A percentile compares a stretch with the other conserved stretches of the same genome.
Evolutionary conservation across 2,888 invertebrate genomes (phyloP).

Genomic region (Chrysotoxum bicinctum): DNA sequence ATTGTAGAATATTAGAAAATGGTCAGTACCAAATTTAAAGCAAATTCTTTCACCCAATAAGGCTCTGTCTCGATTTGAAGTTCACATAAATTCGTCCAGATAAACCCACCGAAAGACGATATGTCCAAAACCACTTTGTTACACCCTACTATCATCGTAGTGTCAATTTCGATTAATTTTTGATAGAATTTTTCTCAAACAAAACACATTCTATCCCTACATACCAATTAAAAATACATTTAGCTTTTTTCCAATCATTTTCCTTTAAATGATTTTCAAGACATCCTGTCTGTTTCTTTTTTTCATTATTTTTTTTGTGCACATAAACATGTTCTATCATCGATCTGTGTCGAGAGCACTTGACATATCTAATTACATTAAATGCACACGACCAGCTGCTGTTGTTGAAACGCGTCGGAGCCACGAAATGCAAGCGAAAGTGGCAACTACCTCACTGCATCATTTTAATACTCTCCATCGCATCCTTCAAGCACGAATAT

Average conservation of each 20-base stretch:
- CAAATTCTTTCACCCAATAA: no score
- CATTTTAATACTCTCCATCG: not conserved
- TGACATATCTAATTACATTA: constrained; percentile 60
- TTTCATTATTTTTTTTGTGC: not conserved
- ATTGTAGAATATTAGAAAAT: no score
- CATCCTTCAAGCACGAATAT: constrained; percentile 27
- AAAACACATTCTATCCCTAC: no score
- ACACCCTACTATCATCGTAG: no score
- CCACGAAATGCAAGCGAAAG: constrained; percentile 43
- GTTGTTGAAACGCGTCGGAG: constrained; percentile 49
- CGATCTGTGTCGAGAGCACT: constrained; percentile 52
- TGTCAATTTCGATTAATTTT: no score
- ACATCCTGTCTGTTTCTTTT: not conserved
- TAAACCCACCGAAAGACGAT: no score
- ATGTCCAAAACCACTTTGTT: no score
- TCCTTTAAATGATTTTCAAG: not conserved
- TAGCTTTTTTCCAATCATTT: not conserved
- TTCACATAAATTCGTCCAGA: no score
- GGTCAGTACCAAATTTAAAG: no score
- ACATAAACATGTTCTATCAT: constrained; percentile 57
- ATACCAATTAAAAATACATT: no score
- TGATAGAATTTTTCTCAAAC: no score
- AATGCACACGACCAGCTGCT: constrained; percentile 25
- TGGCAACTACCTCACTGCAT: not conserved
- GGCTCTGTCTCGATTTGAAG: no score